phyloP scores from a whole-genome alignment of 2,797 vertebrate species.

The Aythya fuligula region DNA sequence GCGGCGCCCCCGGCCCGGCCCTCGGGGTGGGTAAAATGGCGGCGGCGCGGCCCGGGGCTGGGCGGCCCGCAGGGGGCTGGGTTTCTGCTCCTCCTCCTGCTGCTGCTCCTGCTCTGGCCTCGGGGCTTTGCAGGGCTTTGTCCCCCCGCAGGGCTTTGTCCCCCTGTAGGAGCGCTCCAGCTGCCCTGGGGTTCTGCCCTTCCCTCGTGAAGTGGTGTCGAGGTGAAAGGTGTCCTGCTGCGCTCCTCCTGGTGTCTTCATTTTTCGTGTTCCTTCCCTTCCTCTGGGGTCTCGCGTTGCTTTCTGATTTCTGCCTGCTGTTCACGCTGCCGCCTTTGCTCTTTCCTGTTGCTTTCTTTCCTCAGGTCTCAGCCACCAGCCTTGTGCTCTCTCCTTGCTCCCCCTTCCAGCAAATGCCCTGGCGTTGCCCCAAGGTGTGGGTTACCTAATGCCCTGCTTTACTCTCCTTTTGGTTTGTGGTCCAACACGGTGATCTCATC shows the following conservation, averaged over 20 bases:
- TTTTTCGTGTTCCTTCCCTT: neutral
- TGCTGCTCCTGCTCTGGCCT: too few species aligned
- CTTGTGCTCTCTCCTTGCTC: fast-evolving
- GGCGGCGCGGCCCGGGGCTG: neutral
- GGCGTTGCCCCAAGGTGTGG: neutral
- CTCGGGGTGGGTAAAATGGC: neutral
- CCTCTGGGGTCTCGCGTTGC: fast-evolving
- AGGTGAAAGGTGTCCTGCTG: fast-evolving
- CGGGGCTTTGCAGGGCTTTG: too few species aligned
- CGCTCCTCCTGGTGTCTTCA: neutral
- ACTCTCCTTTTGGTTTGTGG: neutral
- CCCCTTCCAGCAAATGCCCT: too few species aligned
- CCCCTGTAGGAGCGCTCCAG: neutral
- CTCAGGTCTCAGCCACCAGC: neutral
- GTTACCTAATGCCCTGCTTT: fast-evolving
- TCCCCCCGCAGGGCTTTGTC: too few species aligned
- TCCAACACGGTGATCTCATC: fast-evolving
- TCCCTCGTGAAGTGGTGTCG: fast-evolving
- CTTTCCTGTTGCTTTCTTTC: neutral
- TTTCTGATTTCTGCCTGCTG: neutral
- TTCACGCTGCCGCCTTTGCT: fast-evolving
- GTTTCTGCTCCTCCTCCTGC: too few species aligned
- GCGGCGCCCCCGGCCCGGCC: neutral
- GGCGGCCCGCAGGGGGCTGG: neutral
- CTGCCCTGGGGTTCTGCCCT: fast-evolving